Conservation (phyloP, 2,113 vertebrate species). For the Pholis gunnellus region DNA sequence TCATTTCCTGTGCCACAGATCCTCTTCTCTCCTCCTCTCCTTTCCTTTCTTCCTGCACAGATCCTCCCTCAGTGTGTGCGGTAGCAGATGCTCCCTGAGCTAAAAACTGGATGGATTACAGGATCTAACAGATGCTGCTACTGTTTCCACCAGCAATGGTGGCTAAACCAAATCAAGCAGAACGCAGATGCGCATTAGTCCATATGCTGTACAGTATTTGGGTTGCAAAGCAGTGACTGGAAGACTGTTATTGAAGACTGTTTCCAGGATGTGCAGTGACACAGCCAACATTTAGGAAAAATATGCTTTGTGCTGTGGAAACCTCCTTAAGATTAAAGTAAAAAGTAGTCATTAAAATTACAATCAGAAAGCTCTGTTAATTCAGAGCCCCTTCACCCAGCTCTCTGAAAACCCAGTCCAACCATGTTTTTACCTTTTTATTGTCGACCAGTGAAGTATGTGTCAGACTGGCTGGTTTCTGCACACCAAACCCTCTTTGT, state of each 20-base stretch:
- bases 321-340: not conserved
- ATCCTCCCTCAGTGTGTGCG: conserved; percentile 52
- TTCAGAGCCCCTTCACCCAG: conserved; percentile 27
- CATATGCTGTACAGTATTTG: conserved; percentile 14
- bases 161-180: conserved; percentile 40
- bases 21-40: conserved; percentile 6
- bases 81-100: conserved; percentile 70
- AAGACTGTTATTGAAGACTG: not conserved
- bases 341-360: conserved; percentile 1
- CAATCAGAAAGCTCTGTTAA: conserved; percentile 8
- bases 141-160: conserved; percentile 55
- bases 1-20: not conserved
- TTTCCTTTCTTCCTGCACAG: conserved; percentile 12
- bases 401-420: conserved; percentile 30
- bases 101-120: conserved; percentile 77
- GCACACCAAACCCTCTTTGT: not conserved
- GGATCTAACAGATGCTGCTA: conserved; percentile 74
- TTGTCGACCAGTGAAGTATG: conserved; percentile 13
- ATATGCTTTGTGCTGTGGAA: not conserved
- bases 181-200: conserved; percentile 33
- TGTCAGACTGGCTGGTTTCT: not conserved
- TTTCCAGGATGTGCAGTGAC: not conserved
- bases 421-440: not conserved
- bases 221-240: not conserved
- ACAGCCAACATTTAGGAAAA: not conserved